Evolutionary conservation across 2,797 vertebrate species (phyloP).

Genomic region (Rhabdophis nuchalis): DNA sequence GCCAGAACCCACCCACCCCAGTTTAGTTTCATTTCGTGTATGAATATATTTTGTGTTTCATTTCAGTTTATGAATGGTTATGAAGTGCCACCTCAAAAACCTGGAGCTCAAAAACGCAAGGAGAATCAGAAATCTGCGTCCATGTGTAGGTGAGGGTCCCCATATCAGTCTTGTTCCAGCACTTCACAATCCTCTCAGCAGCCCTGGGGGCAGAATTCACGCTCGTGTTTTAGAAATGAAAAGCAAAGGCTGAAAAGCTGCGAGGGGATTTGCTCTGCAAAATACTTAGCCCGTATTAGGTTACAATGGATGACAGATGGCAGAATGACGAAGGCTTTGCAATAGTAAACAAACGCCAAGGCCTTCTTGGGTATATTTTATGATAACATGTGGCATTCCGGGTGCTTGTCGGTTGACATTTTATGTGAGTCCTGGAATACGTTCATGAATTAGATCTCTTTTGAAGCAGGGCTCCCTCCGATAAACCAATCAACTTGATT

Average conservation of each 20-base stretch:
- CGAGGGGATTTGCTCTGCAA: conserved; percentile 33
- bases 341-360: conserved; percentile 19
- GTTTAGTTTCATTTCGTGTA: too few species aligned
- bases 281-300: conserved; percentile 47
- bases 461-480: not conserved
- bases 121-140: too few species aligned
- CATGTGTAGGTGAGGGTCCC: too few species aligned
- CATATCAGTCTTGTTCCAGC: too few species aligned
- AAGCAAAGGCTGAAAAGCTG: conserved; percentile 26
- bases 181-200: too few species aligned
- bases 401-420: not conserved
- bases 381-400: not conserved
- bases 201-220: not conserved
- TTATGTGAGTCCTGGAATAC: not conserved
- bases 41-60: too few species aligned
- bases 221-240: not conserved
- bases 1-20: too few species aligned
- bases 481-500: not conserved
- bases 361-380: not conserved
- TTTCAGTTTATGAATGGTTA: too few species aligned
- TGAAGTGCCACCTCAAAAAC: too few species aligned
- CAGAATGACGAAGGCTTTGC: conserved; percentile 30
- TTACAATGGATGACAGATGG: conserved; percentile 48
- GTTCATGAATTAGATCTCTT: not conserved
- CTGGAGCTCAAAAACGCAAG: too few species aligned